phyloP scores from a whole-genome alignment of 2,888 invertebrate species.

The Corythucha ciliata region DNA sequence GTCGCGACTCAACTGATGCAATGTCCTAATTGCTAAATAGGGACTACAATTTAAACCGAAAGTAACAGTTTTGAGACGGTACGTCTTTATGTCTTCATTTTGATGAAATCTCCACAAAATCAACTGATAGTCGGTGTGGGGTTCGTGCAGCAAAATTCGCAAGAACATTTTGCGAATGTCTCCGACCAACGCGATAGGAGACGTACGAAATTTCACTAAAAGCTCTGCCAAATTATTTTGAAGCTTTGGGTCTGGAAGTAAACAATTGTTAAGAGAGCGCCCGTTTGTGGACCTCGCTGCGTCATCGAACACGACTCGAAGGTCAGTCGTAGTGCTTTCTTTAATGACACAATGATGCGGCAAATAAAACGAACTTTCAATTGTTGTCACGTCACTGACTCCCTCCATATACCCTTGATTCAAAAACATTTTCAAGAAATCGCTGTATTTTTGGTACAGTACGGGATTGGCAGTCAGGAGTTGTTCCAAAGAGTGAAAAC shows the following conservation, averaged over 20 bases:
- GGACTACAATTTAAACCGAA: conserved; percentile 32
- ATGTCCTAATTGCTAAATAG: conserved; percentile 26
- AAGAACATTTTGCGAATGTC: conserved; percentile 15
- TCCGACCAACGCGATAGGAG: conserved; percentile 1
- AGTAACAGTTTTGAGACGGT: conserved; percentile 27
- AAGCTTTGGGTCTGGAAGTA: conserved; percentile 36
- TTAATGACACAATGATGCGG: no score
- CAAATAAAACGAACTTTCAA: no score
- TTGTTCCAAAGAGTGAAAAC: no score
- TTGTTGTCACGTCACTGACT: no score
- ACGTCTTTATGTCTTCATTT: conserved; percentile 16
- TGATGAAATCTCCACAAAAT: conserved; percentile 33
- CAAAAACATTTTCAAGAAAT: no score
- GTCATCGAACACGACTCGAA: conserved; percentile 37
- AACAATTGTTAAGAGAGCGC: conserved; percentile 18
- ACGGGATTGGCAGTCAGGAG: no score
- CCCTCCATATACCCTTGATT: no score
- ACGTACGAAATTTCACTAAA: not conserved
- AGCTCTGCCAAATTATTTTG: conserved; percentile 38
- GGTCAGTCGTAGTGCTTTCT: no score
- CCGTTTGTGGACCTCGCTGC: conserved; percentile 10
- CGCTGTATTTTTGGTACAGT: no score
- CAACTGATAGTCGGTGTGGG: conserved; percentile 29
- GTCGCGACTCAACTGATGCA: conserved; percentile 30
- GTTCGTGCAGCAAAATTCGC: conserved; percentile 20